These are phyloP conservation scores for Platygyra sinensis DNA, from an alignment of 64 coral and sea anemone genomes.

Conservation along the genomic window DNA sequence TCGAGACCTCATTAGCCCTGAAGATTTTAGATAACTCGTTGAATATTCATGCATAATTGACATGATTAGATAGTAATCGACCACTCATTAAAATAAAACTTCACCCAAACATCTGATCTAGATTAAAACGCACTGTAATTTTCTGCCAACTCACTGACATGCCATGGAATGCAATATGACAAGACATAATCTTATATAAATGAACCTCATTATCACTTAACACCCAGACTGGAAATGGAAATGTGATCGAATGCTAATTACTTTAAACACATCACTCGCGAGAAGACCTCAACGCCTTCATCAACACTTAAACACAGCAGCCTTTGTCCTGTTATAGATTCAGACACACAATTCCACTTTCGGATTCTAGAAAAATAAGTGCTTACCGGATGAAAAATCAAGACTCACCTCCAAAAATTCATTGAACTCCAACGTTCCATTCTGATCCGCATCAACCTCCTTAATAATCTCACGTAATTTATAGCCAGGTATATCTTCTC, in stretches of 20 bases:
- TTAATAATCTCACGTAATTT: constrained; percentile 72
- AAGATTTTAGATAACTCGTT: too few relatives aligned
- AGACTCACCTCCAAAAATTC: constrained; percentile 85
- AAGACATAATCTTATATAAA: neutral
- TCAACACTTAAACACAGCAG: too few relatives aligned
- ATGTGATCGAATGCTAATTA: neutral
- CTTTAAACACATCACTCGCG: too few relatives aligned
- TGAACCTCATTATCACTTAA: neutral
- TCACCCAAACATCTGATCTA: neutral
- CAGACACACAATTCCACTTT: neutral
- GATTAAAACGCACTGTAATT: neutral
- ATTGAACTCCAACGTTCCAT: constrained; percentile 78
- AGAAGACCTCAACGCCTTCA: too few relatives aligned
- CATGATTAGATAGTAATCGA: too few relatives aligned
- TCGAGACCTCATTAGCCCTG: too few relatives aligned
- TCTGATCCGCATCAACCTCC: constrained; percentile 60
- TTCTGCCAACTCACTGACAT: neutral
- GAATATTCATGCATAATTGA: too few relatives aligned
- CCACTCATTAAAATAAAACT: neutral
- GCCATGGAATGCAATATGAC: neutral
- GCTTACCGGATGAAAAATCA: neutral
- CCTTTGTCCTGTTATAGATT: neutral
- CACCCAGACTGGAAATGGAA: neutral
- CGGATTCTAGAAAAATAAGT: neutral
- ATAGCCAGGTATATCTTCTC: constrained; percentile 80